Conservation (phyloP, 2,113 vertebrate genomes). For the Bufo gargarizans region DNA sequence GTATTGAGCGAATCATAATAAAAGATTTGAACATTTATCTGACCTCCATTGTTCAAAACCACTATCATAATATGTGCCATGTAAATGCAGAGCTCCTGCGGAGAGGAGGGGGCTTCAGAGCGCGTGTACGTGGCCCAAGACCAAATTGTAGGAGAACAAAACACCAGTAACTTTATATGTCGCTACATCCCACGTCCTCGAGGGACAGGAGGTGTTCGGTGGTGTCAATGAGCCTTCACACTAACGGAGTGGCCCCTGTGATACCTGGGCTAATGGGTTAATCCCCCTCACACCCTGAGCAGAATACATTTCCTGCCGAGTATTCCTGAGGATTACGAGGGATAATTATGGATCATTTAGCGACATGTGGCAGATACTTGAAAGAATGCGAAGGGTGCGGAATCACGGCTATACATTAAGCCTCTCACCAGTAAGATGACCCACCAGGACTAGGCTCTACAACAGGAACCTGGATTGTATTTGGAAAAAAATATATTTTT, state of each 20-base stretch:
- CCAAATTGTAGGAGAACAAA: not conserved
- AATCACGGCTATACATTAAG: not conserved
- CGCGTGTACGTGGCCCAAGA: not conserved
- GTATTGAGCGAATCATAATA: too few species aligned
- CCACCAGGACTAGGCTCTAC: too few species aligned
- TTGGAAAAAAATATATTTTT: not conserved
- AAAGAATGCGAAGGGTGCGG: not conserved
- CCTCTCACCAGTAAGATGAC: not conserved
- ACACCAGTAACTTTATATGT: not conserved
- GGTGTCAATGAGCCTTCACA: constrained; percentile 6
- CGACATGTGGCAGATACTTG: constrained; percentile 15
- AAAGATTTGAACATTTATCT: too few species aligned
- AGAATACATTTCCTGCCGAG: constrained; percentile 24
- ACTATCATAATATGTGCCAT: too few species aligned
- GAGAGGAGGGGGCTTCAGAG: not conserved
- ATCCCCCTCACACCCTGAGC: constrained; percentile 29
- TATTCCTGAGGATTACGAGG: constrained; percentile 32
- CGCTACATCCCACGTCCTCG: not conserved
- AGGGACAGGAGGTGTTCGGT: not conserved
- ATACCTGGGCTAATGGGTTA: constrained; percentile 52
- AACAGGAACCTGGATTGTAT: not conserved
- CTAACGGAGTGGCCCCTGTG: constrained; percentile 31
- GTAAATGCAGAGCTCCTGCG: too few species aligned
- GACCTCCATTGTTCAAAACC: too few species aligned
- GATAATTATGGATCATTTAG: constrained; percentile 49